phyloP scores from a whole-genome alignment of 2,113 vertebrate genomes.

The Gobio gobio region DNA sequence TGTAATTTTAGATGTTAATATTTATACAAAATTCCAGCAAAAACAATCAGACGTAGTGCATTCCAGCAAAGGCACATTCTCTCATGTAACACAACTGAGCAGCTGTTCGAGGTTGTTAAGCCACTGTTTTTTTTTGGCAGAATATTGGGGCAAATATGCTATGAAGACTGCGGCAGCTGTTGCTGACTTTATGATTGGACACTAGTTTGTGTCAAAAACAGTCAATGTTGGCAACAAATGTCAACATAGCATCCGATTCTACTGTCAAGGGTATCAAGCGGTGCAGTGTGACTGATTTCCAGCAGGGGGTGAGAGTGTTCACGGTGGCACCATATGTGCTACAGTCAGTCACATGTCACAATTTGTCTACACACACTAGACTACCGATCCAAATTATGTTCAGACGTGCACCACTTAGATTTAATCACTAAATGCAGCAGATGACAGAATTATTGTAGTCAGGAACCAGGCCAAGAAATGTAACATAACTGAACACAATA shows the following conservation, averaged over 20 bases:
- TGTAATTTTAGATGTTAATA: constrained; percentile 2
- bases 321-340: constrained; percentile 11
- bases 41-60: constrained; percentile 28
- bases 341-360: constrained; percentile 21
- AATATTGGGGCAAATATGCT: constrained; percentile 50
- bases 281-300: constrained; percentile 56
- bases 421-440: constrained; percentile 33
- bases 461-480: constrained; percentile 9
- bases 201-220: constrained; percentile 59
- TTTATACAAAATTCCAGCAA: background rate
- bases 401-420: constrained; percentile 12
- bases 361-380: background rate
- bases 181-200: constrained; percentile 60
- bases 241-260: constrained; percentile 57
- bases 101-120: constrained; percentile 42
- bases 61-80: constrained; percentile 17
- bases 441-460: constrained; percentile 8
- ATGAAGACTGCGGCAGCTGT: constrained; percentile 64
- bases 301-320: constrained; percentile 55
- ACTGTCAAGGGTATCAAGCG: constrained; percentile 49
- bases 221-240: constrained; percentile 57
- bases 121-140: constrained; percentile 56
- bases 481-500: background rate
- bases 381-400: constrained; percentile 16
- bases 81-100: constrained; percentile 33